phyloP scores from a whole-genome alignment of 2,113 vertebrate genomes.

The Octodon degus region DNA sequence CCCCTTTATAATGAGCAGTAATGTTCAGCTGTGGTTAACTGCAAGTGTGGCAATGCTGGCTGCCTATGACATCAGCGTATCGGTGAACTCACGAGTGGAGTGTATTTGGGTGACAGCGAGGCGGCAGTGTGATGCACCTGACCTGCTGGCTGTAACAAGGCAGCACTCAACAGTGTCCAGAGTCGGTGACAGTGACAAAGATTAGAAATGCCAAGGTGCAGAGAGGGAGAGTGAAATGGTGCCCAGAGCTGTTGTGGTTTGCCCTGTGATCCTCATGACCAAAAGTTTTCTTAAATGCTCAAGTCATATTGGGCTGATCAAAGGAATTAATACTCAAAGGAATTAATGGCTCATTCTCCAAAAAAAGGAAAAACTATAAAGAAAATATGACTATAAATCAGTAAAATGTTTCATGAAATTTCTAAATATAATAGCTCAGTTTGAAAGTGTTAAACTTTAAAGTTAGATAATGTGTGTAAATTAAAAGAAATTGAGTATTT shows the following conservation, averaged over 20 bases:
- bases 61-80: not conserved
- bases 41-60: not conserved
- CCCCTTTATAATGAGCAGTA: not conserved
- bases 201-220: not conserved
- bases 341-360: not conserved
- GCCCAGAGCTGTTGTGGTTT: not conserved
- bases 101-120: not conserved
- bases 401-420: not conserved
- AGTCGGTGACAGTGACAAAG: not conserved
- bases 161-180: not conserved
- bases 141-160: not conserved
- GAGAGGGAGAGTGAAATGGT: not conserved
- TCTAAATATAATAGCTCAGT: not conserved
- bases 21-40: not conserved
- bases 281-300: not conserved
- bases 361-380: not conserved
- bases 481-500: not conserved
- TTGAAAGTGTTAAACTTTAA: not conserved
- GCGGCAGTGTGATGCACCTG: not conserved
- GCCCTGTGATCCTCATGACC: not conserved
- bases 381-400: conserved; percentile 4
- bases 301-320: not conserved
- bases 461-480: not conserved
- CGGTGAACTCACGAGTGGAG: not conserved
- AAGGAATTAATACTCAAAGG: not conserved